These are phyloP conservation scores for Lepidocyrtoides sp. DNA, from an alignment of 2,888 invertebrate species.

Conservation along the genomic window DNA sequence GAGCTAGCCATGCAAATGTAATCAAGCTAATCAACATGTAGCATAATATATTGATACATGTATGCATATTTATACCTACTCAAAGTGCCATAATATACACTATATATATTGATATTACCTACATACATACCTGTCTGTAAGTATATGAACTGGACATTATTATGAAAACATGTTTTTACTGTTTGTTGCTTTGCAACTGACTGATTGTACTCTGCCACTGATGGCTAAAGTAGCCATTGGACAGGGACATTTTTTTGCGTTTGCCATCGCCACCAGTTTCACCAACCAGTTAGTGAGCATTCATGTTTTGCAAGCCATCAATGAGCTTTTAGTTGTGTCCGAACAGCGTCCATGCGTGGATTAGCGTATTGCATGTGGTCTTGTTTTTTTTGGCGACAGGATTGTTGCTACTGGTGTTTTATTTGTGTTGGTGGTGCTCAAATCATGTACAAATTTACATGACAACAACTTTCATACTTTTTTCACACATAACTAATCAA, in stretches of 20 bases:
- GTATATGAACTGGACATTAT: not conserved
- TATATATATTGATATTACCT: not conserved
- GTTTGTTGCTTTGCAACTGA: not conserved
- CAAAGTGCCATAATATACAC: not conserved
- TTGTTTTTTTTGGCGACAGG: not conserved
- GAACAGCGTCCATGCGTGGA: conserved; percentile 71
- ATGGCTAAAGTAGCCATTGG: conserved; percentile 5
- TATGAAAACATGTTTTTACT: not conserved
- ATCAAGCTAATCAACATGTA: conserved; percentile 78
- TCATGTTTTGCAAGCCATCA: conserved; percentile 74
- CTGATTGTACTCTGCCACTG: no score
- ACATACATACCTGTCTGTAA: not conserved
- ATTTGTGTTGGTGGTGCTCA: not conserved
- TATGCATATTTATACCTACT: not conserved
- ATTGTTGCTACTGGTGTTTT: not conserved
- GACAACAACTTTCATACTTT: conserved; percentile 4
- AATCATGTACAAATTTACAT: not conserved
- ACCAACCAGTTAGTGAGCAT: not conserved
- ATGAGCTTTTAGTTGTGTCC: conserved; percentile 69
- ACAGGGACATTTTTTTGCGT: conserved; percentile 49
- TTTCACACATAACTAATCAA: not conserved
- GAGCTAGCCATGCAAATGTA: conserved; percentile 53
- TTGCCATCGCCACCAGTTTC: not conserved
- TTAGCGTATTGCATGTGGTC: conserved; percentile 45
- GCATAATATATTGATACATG: conserved; percentile 6